phyloP scores from a whole-genome alignment of 2,888 invertebrate genomes.

The Chalcis sispes region DNA sequence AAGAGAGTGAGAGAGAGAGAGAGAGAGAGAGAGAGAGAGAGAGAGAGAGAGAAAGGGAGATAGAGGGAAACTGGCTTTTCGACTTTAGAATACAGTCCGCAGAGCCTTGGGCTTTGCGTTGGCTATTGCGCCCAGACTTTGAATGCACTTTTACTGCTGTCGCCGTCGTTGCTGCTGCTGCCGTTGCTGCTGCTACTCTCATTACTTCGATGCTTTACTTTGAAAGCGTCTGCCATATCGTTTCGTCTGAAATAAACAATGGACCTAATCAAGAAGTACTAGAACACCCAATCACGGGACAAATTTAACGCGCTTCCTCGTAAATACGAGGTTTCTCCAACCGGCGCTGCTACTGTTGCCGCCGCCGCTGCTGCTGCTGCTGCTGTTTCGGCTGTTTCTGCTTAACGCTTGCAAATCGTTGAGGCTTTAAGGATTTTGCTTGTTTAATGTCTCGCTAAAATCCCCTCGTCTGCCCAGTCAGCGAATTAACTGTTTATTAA shows the following conservation, averaged over 20 bases:
- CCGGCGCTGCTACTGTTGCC: too few relatives aligned
- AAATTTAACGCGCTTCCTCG: neutral
- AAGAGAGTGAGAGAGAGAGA: neutral
- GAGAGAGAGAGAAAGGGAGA: neutral
- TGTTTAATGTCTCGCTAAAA: too few relatives aligned
- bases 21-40: neutral
- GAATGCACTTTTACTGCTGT: too few relatives aligned
- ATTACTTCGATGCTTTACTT: neutral
- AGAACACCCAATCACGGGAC: conserved; percentile 5
- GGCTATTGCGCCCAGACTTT: conserved; percentile 26
- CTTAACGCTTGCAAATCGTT: too few relatives aligned
- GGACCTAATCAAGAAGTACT: conserved; percentile 38
- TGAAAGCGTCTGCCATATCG: neutral
- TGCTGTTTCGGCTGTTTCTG: neutral
- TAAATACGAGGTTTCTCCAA: too few relatives aligned
- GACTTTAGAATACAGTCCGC: conserved; percentile 7
- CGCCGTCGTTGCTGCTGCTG: neutral
- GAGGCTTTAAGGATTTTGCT: too few relatives aligned
- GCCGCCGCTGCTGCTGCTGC: too few relatives aligned
- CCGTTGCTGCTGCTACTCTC: neutral
- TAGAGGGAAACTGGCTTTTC: neutral
- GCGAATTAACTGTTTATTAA: too few relatives aligned
- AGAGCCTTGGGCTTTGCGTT: neutral
- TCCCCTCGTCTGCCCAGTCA: too few relatives aligned
- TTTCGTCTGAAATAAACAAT: conserved; percentile 45